Evolutionary conservation across 1,140 invertebrate genomes (phyloP).

Genomic region (Phenacoccus solenopsis): DNA sequence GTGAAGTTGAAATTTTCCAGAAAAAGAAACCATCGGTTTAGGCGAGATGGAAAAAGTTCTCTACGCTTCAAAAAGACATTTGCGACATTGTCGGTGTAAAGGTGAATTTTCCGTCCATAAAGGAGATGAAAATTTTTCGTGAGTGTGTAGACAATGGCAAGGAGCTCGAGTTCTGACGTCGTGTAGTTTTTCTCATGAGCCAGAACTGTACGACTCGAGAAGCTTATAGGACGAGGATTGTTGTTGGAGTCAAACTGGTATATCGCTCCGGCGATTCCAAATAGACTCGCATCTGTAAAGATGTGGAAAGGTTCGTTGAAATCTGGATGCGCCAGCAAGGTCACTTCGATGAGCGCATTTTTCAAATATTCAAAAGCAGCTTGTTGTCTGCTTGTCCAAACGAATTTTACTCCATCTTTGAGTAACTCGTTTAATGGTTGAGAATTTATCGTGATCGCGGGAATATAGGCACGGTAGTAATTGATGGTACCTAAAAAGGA

Average conservation of each 20-base stretch:
- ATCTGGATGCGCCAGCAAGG: neutral
- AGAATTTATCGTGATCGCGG: slow-evolving; percentile 32
- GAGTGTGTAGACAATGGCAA: neutral
- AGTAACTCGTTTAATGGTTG: slow-evolving; percentile 24
- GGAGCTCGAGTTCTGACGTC: neutral
- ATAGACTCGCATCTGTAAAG: neutral
- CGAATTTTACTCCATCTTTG: slow-evolving; percentile 21
- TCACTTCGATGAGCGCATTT: neutral
- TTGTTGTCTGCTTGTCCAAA: slow-evolving; percentile 9
- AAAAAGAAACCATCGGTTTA: neutral
- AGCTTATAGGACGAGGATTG: neutral
- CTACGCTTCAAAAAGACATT: neutral
- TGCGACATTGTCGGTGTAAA: neutral
- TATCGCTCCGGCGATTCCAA: neutral
- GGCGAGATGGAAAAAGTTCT: neutral
- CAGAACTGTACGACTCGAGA: neutral
- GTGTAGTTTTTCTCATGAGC: neutral
- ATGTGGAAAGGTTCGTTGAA: neutral
- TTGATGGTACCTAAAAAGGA: slow-evolving; percentile 33
- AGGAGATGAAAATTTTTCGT: neutral
- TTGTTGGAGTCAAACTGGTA: neutral
- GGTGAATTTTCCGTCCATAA: neutral
- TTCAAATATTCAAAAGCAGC: slow-evolving; percentile 9
- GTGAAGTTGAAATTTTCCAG: neutral
- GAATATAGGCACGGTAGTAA: slow-evolving; percentile 33